Percentiles rank a stretch among this genome's conserved stretches.
phyloP scores from a whole-genome alignment of 2,113 vertebrate genomes.

The Odontesthes bonariensis region DNA sequence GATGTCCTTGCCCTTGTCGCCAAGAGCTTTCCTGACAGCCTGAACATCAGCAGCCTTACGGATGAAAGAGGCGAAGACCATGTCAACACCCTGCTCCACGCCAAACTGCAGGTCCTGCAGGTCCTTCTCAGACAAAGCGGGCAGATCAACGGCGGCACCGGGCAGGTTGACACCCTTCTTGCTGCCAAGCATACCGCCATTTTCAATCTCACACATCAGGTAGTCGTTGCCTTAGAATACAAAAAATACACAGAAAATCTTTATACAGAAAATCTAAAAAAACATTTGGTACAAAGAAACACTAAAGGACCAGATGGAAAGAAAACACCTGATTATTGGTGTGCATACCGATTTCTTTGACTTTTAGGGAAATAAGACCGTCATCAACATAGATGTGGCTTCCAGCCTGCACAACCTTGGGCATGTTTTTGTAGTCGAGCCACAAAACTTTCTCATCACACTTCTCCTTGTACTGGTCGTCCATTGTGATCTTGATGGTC shows the following conservation, averaged over 20 bases:
- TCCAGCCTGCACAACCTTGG: constrained; percentile 89
- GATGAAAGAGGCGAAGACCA: constrained; percentile 99
- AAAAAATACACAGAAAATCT: background rate
- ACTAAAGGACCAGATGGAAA: background rate
- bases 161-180: constrained; percentile 98
- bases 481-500: constrained; percentile 89
- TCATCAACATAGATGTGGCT: constrained; percentile 93
- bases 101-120: constrained; percentile 94
- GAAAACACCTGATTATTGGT: background rate
- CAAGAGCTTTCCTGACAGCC: constrained; percentile 91
- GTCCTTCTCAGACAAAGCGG: constrained; percentile 94
- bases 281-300: background rate
- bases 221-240: constrained; percentile 84
- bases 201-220: constrained; percentile 90
- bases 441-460: constrained; percentile 92
- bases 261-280: background rate
- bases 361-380: constrained; percentile 94
- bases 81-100: constrained; percentile 94
- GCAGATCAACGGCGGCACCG: constrained; percentile 92
- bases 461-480: constrained; percentile 90
- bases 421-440: constrained; percentile 99
- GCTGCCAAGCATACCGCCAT: constrained; percentile 92
- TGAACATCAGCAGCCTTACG: constrained; percentile 95
- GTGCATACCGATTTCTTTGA: constrained; percentile 89
- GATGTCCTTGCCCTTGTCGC: constrained; percentile 96